A percentile compares a stretch with the other conserved stretches of the same genome.
Conservation (phyloP, 2,888 invertebrate species). For the Callosobruchus maculatus region DNA sequence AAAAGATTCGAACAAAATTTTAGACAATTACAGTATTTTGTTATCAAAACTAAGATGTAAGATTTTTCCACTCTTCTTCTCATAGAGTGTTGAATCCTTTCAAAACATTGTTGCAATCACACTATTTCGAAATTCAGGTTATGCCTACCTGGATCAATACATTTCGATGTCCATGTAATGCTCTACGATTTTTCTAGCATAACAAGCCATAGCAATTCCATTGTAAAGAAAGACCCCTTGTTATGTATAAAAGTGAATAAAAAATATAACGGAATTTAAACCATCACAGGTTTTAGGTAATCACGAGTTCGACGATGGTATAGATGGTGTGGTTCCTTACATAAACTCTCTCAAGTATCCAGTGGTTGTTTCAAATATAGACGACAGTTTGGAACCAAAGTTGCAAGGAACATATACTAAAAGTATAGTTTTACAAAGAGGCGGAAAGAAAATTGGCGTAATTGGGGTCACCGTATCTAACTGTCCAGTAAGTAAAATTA, state of each 20-base stretch:
- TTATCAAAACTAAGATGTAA: too few species aligned
- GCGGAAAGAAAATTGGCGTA: slow-evolving; percentile 68
- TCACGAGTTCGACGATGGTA: slow-evolving; percentile 80
- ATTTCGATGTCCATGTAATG: too few species aligned
- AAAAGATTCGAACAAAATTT: too few species aligned
- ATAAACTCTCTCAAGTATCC: slow-evolving; percentile 60
- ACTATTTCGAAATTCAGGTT: too few species aligned
- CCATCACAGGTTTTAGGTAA: slow-evolving; percentile 71
- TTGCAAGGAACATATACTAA: slow-evolving; percentile 61
- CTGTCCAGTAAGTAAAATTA: slow-evolving; percentile 45
- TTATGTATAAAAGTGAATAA: background rate
- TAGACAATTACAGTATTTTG: too few species aligned
- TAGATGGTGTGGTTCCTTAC: slow-evolving; percentile 70
- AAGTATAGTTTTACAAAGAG: slow-evolving; percentile 60
- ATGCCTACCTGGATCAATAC: too few species aligned
- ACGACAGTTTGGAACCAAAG: slow-evolving; percentile 63
- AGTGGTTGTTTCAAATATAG: slow-evolving; percentile 74
- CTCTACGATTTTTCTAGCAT: too few species aligned
- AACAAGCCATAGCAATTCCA: too few species aligned
- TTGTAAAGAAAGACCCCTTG: too few species aligned
- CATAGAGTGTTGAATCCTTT: too few species aligned
- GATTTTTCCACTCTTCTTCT: too few species aligned
- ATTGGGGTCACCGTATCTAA: slow-evolving; percentile 72
- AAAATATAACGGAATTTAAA: background rate
- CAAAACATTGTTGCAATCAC: too few species aligned